Base-by-base conservation (phyloP, 2,797 vertebrate genomes). In the Catostomus latipinnis region DNA sequence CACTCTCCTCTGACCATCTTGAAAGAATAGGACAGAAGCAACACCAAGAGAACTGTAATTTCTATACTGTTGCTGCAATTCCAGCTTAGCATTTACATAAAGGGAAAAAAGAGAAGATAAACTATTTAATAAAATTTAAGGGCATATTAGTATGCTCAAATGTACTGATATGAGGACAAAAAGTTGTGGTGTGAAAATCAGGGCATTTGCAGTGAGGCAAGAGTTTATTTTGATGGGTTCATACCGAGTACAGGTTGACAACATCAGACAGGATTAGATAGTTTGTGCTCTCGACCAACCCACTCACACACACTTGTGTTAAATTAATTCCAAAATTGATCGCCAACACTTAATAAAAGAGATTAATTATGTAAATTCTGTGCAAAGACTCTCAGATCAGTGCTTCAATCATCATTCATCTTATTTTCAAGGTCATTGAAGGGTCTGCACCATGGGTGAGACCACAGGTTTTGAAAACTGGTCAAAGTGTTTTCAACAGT, bases 181-280 rank as follows among this genome's bases (percentile, higher is more conserved):
- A 49, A 48, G 14, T 66, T 66, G 43, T 67, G 11, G 53, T 45
- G 49, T 74, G 72, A 74, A 65, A 62, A 53, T 45, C 8, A 63
- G 57, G 48, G 22, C 49, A 54, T 49, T 43, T 34, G 34, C 34
- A 3, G 4, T 34, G 34, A 63, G 72, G 53, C 11, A 45, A 5
- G 0, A 46, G 34, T 74, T 12, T 45, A 43, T 74, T 74, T 63
- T 14, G 8, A 7, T 18, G 14, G 52, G 34, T 56, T 56, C 45
- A 18, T 13, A 6, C 49, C 7, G 60, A 75, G 50, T 12, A 46
- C 52, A 56, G 53, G 13, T 10, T 49, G 13, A 45, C 10, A 45
- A 45, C 49, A 63, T 74, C 72, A 14, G 18, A 74, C 58, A 34
- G 58, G 8, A 45, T 53, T 60, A 63, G 48, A 74, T 60, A 45